Evolutionary conservation across 2,888 invertebrate genomes (phyloP), one percentile per base, ranked within the genome.

Genomic region (Flabesymbios commensalis): DNA sequence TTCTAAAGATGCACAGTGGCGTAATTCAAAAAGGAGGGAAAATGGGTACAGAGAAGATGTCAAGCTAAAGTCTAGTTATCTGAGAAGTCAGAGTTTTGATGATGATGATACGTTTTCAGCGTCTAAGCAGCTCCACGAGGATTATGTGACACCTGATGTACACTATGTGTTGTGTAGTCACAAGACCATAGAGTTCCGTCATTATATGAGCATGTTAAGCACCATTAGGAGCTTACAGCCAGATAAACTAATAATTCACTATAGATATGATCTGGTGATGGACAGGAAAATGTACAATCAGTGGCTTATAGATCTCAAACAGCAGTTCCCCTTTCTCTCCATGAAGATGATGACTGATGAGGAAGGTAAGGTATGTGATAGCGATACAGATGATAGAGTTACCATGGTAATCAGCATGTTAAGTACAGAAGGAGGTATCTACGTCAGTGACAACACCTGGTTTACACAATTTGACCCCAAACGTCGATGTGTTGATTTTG

Each of bases 81-180:
- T n/a, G n/a, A n/a, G n/a, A n/a, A n/a, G n/a, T n/a, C n/a, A n/a
- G n/a, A n/a, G n/a, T n/a, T n/a, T n/a, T n/a, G n/a, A n/a, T n/a
- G n/a, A n/a, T n/a, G n/a, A n/a, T n/a, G n/a, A n/a, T n/a, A n/a
- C n/a, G n/a, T n/a, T n/a, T n/a, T n/a, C n/a, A n/a, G n/a, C n/a
- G n/a, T n/a, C n/a, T n/a, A n/a, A n/a, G n/a, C n/a, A n/a, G n/a
- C n/a, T n/a, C n/a, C n/a, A n/a, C n/a, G n/a, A n/a, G n/a, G n/a
- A n/a, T n/a, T n/a, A n/a, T n/a, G n/a, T n/a, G n/a, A n/a, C 70
- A 3, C 49, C 65, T 19, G 59, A 68, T 32, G 72, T 77, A 1
- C 74, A 74, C 56, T 78, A 68, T 56, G 68, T 78, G 1, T 79
- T 78, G 78, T 79, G 78, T 54, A 62, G 72, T 28, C 19, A 19